Evolutionary conservation across 30 jellyfish, hydroid and myxozoan genomes (phyloP), one percentile per base, ranked within the genome.

Genomic region (Haliclystus octoradiatus): DNA sequence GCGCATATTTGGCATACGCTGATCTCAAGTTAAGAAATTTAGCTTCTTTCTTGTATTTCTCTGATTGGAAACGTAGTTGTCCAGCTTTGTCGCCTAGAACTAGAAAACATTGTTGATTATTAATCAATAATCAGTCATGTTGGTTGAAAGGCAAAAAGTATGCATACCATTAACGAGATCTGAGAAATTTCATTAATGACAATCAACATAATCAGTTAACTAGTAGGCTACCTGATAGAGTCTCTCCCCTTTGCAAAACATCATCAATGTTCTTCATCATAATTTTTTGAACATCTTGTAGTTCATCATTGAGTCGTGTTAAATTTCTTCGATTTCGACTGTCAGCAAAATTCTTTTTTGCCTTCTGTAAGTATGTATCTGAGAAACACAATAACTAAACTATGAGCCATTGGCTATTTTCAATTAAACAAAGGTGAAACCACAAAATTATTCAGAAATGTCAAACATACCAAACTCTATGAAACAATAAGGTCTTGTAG

Each of bases 221-320:
- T n/a, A n/a, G n/a, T n/a, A n/a, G n/a, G n/a, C n/a, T 62, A 83
- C 98, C 95, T 50, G 98, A 90, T 33, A 90, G 83, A 26, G 82
- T 93, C 71, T 90, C 98, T 14, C 95, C 98, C 34, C 98, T 68
- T 57, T 90, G 98, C 23, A 90, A 70, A 4, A 90, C 95, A 65
- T 83, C 98, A 72, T 90, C 98, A 50, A 90, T 90, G 65, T 90
- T 90, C 35, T 90, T 94, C 76, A 90, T 90, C 98, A 90, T 90
- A 31, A 90, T 90, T 79, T 81, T 82, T 34, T 90, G 98, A 26
- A 90, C 98, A 72, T 80, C 98, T 65, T 90, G 98, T 19, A 90
- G 71, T 62, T 90, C 98, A 68, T 90, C 98, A 76, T 76, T 90
- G 9, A 90, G 50, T 22, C 95, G 82, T 5, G 72, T 63, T 75